A percentile compares a stretch with the other conserved stretches of the same genome.
Conservation (phyloP, 2,888 invertebrate species). For the Eulithis prunata region DNA sequence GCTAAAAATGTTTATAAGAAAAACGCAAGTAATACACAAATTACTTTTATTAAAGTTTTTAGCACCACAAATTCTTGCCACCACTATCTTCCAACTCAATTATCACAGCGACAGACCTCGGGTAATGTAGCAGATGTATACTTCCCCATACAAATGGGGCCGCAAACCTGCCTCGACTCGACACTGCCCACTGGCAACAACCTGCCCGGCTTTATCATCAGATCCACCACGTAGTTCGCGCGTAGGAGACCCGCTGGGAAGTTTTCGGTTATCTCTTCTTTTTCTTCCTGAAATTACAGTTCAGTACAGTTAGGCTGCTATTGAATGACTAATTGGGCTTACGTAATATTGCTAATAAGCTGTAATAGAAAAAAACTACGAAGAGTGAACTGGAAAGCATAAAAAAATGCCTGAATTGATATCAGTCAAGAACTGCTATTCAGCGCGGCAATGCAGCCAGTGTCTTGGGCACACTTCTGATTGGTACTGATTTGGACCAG, state of each 20-base stretch:
- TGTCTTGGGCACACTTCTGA: too few species aligned
- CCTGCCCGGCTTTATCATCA: conserved; percentile 78
- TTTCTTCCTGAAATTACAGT: conserved; percentile 35
- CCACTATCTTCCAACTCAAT: conserved; percentile 9
- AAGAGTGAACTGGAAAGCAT: too few species aligned
- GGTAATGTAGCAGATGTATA: conserved; percentile 55
- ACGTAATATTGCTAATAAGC: not conserved
- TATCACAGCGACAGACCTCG: conserved; percentile 54
- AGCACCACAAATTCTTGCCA: not conserved
- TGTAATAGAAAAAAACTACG: too few species aligned
- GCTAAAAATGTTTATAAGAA: too few species aligned
- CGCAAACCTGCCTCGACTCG: conserved; percentile 61
- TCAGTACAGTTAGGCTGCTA: too few species aligned
- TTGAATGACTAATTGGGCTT: too few species aligned
- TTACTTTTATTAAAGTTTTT: not conserved
- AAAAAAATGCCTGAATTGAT: too few species aligned
- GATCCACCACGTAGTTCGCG: conserved; percentile 86
- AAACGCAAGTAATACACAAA: not conserved
- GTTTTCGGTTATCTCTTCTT: conserved; percentile 43
- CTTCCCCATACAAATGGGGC: conserved; percentile 48
- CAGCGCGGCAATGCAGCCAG: too few species aligned
- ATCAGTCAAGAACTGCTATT: too few species aligned
- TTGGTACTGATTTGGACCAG: too few species aligned
- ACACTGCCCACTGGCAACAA: conserved; percentile 65
- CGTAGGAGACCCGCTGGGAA: conserved; percentile 83